A percentile compares a stretch with the other conserved stretches of the same genome.
phyloP scores from a whole-genome alignment of 2,113 vertebrate species.

The Thalassarche chlororhynchos region DNA sequence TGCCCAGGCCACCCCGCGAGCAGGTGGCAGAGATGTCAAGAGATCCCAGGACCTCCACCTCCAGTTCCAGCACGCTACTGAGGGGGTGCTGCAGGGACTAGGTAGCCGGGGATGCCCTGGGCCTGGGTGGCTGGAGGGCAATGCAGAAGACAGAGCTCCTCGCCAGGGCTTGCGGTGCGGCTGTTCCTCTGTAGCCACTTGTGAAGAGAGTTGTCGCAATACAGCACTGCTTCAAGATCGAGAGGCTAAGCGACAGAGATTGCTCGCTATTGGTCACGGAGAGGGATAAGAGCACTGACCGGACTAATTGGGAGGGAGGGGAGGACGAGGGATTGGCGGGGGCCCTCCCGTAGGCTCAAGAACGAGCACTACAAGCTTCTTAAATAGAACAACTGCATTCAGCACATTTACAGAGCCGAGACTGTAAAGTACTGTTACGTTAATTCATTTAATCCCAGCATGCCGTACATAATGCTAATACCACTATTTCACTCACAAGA shows the following conservation, averaged over 20 bases:
- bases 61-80: fast-evolving
- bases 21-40: background rate
- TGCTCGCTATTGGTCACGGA: background rate
- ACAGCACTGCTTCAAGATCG: background rate
- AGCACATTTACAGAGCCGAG: background rate
- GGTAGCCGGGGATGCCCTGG: background rate
- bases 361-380: background rate
- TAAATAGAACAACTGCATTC: background rate
- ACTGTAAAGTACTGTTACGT: background rate
- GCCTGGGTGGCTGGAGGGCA: fast-evolving
- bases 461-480: fast-evolving
- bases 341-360: background rate
- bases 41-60: background rate
- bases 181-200: background rate
- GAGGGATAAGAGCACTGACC: background rate
- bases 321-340: background rate
- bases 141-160: background rate
- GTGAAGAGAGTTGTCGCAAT: background rate
- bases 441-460: background rate
- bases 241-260: background rate
- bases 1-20: background rate
- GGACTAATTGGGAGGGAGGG: background rate
- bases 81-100: background rate
- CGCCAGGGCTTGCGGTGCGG: fast-evolving
- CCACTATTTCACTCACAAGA: background rate